phyloP scores from a whole-genome alignment of 2,888 invertebrate species.

The Himalopsyche japonica region DNA sequence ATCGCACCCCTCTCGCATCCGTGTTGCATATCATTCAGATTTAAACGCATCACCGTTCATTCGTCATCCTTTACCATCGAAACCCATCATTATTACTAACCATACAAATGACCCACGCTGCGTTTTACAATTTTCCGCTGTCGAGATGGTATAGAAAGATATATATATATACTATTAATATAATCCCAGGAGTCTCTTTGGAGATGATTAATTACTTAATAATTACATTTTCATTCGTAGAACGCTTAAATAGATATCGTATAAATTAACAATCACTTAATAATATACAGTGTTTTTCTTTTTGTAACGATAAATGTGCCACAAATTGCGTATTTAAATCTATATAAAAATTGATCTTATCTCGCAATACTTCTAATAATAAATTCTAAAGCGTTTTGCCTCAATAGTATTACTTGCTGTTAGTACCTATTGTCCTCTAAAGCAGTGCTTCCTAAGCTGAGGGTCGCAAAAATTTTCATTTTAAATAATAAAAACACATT shows the following conservation, averaged over 20 bases:
- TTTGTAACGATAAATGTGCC: too few relatives aligned
- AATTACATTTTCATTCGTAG: not conserved
- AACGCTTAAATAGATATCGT: not conserved
- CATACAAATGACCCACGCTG: not conserved
- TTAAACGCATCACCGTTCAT: not conserved
- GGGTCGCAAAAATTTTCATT: too few relatives aligned
- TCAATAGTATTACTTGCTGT: too few relatives aligned
- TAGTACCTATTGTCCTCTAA: too few relatives aligned
- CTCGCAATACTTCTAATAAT: too few relatives aligned
- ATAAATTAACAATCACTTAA: not conserved
- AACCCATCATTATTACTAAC: not conserved
- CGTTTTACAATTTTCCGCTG: not conserved
- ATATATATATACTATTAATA: not conserved
- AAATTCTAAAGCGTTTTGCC: too few relatives aligned
- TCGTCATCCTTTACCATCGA: not conserved
- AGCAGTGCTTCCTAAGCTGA: too few relatives aligned
- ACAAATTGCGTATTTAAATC: too few relatives aligned
- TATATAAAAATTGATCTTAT: too few relatives aligned
- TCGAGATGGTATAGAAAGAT: not conserved
- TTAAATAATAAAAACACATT: too few relatives aligned
- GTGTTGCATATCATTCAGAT: not conserved
- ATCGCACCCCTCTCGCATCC: not conserved
- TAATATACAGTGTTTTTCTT: too few relatives aligned
- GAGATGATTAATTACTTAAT: not conserved
- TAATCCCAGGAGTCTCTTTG: not conserved